Evolutionary conservation across 2,797 vertebrate species (phyloP), one percentile per base, ranked within the genome.

Genomic region (Sylvia borin): DNA sequence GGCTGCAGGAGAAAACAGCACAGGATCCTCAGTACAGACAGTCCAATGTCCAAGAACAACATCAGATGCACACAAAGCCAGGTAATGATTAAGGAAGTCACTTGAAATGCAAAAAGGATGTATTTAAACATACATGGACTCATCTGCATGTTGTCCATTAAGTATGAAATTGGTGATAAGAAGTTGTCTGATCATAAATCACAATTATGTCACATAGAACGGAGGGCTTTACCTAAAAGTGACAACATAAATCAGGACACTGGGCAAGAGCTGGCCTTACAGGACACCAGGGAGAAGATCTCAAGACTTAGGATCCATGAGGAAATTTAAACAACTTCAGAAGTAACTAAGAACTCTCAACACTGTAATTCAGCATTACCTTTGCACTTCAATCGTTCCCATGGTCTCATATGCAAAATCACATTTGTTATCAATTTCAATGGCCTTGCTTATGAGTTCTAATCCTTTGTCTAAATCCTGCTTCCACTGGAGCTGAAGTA

Each of bases 331-430:
- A 78, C 16, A 29, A 85, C 62, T 91, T 71, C 32, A 79, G 29
- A 53, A 71, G 13, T 68, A 91, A 89, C 40, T 36, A 48, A 48
- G 62, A 92, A 79, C 25, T 53, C 31, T 72, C 15, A 80, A 76
- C 42, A 24, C 48, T 32, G 22, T 26, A 50, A 26, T 47, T 77
- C 36, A 84, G 54, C 29, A 87, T 98, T 97, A 99, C 99, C 99
- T 99, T 95, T 99, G 99, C 72, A 99, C 99, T 98, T 99, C 99
- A 93, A 99, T 99, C 95, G 99, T 99, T 97, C 99, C 99, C 99
- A 99, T 99, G 27, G 99, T 99, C 98, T 99, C 99, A 55, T 99
- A 99, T 19, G 99, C 99, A 98, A 99, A 99, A 97, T 99, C 99
- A 97, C 99, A 99, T 97, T 99, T 99, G 98, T 99, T 99, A 97